Conservation (phyloP, 2,113 vertebrate species). For the Phaethornis superciliosus region DNA sequence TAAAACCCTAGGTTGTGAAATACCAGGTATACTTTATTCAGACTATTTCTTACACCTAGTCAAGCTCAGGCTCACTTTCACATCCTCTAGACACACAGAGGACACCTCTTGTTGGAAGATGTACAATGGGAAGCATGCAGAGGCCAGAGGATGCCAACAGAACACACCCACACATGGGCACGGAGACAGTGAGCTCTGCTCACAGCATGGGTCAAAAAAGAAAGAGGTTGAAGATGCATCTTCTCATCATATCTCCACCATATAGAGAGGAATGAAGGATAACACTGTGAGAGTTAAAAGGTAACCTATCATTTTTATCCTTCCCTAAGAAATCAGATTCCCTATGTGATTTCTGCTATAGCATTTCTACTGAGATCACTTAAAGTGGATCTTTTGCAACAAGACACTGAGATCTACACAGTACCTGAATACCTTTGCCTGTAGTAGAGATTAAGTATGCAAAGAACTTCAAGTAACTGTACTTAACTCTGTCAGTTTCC, state of each 20-base stretch:
- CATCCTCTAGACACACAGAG: not conserved
- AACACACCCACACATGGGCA: not conserved
- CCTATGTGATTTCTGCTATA: not conserved
- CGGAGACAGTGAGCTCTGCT: not conserved
- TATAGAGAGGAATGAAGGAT: fast-evolving
- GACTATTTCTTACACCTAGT: not conserved
- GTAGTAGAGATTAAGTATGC: not conserved
- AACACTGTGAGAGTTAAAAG: not conserved
- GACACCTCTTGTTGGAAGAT: not conserved
- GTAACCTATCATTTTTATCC: not conserved
- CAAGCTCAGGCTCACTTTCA: not conserved
- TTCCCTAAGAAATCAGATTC: not conserved
- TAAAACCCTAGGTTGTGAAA: not conserved
- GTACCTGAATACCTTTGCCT: not conserved
- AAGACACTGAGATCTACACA: not conserved
- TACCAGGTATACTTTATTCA: not conserved
- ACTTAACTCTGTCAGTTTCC: not conserved
- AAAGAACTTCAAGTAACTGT: not conserved
- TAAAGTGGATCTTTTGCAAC: not conserved
- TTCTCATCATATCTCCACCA: not conserved
- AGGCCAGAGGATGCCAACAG: not conserved
- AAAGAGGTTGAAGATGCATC: not conserved
- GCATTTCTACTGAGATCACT: not conserved
- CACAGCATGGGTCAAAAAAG: not conserved
- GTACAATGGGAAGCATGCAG: fast-evolving